phyloP scores from a whole-genome alignment of 2,113 vertebrate species.

The Mus musculus region DNA sequence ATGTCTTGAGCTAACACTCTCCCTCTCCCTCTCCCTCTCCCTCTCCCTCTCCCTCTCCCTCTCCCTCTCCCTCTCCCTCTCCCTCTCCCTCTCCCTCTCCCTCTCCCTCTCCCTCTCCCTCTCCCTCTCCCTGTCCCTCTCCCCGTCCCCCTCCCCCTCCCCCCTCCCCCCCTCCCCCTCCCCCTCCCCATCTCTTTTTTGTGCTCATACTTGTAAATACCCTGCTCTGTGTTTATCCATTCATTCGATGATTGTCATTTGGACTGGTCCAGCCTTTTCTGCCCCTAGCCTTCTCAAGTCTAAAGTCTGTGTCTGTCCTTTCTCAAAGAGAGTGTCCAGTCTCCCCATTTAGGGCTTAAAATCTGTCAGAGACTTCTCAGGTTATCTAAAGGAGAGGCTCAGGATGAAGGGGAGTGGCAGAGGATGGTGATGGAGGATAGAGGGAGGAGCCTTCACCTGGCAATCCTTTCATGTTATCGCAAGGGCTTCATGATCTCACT shows the following conservation, averaged over 20 bases:
- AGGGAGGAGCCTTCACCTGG: neutral
- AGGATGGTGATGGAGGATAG: no score
- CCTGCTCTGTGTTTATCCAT: no score
- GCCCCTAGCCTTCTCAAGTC: neutral
- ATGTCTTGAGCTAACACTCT: no score
- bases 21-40: no score
- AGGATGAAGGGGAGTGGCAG: neutral
- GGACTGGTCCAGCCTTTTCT: neutral
- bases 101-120: no score
- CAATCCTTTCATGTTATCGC: rapidly evolving
- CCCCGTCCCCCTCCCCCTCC: no score
- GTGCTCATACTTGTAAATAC: neutral
- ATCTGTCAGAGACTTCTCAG: neutral
- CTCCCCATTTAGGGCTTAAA: neutral
- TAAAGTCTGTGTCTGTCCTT: neutral
- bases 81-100: no score
- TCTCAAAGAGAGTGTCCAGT: neutral
- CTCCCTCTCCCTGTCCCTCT: no score
- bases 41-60: no score
- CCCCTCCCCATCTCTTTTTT: neutral
- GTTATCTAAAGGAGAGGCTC: neutral
- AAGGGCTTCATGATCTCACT: neutral
- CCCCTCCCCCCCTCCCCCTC: no score
- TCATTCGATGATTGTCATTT: rapidly evolving
- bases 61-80: no score